Conservation (phyloP, 2,888 invertebrate genomes). For the Conchocele bisecta region DNA sequence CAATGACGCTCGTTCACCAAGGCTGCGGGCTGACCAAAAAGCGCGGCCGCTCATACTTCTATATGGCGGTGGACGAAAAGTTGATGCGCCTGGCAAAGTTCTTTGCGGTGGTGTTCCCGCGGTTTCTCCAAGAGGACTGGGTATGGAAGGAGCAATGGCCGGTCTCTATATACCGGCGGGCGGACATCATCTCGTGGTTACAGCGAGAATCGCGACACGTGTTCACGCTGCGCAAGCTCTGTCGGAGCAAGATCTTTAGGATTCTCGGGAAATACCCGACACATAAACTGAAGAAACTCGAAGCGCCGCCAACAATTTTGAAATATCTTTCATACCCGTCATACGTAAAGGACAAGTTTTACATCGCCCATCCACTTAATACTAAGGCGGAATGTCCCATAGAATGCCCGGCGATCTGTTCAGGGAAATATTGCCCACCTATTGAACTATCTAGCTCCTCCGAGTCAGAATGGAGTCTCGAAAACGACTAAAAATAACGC, state of each 20-base stretch:
- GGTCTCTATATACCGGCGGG: constrained; percentile 74
- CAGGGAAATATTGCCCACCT: constrained; percentile 67
- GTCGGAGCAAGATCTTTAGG: constrained; percentile 68
- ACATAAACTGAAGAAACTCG: constrained; percentile 66
- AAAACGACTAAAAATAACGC: too few relatives aligned
- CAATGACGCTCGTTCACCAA: constrained; percentile 75
- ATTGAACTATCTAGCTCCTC: constrained; percentile 73
- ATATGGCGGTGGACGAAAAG: constrained; percentile 73
- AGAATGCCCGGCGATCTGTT: constrained; percentile 73
- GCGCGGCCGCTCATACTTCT: constrained; percentile 69
- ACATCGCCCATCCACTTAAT: constrained; percentile 58
- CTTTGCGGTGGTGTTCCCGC: constrained; percentile 71
- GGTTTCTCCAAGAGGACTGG: constrained; percentile 75
- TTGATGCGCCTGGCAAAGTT: constrained; percentile 68
- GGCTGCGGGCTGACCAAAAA: constrained; percentile 70
- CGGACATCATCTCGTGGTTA: constrained; percentile 71
- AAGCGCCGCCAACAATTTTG: constrained; percentile 64
- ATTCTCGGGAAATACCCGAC: constrained; percentile 67
- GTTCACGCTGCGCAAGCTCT: constrained; percentile 62
- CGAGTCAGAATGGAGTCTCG: too few relatives aligned
- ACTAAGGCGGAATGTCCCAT: constrained; percentile 72
- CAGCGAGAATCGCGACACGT: constrained; percentile 61
- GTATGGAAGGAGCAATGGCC: constrained; percentile 67
- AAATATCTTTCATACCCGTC: constrained; percentile 70
- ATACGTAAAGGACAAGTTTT: constrained; percentile 69